Conservation (phyloP, 2,888 invertebrate species). For the Ceratothoa steindachneri region DNA sequence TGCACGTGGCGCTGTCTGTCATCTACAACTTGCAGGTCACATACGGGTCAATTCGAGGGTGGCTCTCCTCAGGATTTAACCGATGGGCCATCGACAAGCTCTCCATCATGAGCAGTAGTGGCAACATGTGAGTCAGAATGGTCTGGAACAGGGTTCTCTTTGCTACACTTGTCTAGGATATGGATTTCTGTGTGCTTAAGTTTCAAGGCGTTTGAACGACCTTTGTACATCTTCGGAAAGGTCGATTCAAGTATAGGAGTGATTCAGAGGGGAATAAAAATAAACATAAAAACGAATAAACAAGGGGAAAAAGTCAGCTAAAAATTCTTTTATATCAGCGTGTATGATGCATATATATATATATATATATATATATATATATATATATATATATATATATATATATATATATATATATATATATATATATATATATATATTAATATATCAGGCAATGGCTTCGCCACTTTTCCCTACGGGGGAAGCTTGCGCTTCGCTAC, state of each 20-base stretch:
- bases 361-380: no score
- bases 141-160: neutral
- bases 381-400: no score
- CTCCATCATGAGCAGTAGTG: constrained; percentile 76
- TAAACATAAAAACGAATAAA: no score
- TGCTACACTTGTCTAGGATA: neutral
- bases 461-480: no score
- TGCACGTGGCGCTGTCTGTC: constrained; percentile 74
- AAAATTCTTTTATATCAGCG: no score
- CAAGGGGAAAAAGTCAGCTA: no score
- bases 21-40: constrained; percentile 67
- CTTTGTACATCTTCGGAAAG: neutral
- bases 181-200: neutral
- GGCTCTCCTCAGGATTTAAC: constrained; percentile 78
- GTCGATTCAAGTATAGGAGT: neutral
- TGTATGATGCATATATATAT: no score
- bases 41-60: constrained; percentile 83
- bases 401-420: no score
- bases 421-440: no score
- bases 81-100: constrained; percentile 78
- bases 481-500: no score
- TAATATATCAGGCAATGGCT: no score
- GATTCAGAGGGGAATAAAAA: no score
- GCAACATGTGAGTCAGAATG: constrained; percentile 64
- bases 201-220: neutral